These are phyloP conservation scores for Cotesia vestalis DNA, from an alignment of 1,140 invertebrate species.

Conservation along the genomic window DNA sequence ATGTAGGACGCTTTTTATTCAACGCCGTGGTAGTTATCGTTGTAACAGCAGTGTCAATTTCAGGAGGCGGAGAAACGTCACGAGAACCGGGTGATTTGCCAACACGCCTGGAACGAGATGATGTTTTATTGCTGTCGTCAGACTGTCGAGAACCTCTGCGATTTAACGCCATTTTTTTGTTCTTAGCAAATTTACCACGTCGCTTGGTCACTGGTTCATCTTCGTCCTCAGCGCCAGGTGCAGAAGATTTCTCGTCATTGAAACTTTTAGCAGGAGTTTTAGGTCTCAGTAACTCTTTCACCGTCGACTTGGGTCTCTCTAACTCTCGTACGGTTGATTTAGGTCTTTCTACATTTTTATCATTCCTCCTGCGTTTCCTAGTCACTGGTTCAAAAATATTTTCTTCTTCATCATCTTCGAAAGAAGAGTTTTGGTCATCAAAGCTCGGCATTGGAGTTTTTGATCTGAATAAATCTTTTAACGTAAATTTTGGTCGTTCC, in stretches of 20 bases:
- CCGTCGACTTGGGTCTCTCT: background rate
- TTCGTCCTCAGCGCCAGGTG: too few species aligned
- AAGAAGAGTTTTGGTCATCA: too few species aligned
- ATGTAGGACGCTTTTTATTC: constrained; percentile 5
- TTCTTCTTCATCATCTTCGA: constrained; percentile 9
- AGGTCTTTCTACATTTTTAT: too few species aligned
- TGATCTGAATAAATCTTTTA: constrained; percentile 1
- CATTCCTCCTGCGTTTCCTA: too few species aligned
- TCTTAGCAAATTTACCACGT: constrained; percentile 21
- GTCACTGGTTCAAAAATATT: background rate
- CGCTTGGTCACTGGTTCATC: constrained; percentile 26
- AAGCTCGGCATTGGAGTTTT: background rate
- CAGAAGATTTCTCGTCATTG: constrained; percentile 38
- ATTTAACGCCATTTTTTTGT: background rate
- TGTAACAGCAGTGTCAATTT: background rate
- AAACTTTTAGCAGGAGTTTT: too few species aligned
- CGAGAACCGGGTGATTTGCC: constrained; percentile 24
- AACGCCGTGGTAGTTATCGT: too few species aligned
- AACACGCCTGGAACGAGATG: constrained; percentile 18
- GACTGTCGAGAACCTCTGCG: constrained; percentile 40
- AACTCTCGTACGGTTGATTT: constrained; percentile 4
- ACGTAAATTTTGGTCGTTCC: constrained; percentile 17
- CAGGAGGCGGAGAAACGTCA: constrained; percentile 22
- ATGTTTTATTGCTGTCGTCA: constrained; percentile 31
- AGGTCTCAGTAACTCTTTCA: constrained; percentile 31